phyloP scores from a whole-genome alignment of 2,113 vertebrate species.

The Myxocyprinus asiaticus region DNA sequence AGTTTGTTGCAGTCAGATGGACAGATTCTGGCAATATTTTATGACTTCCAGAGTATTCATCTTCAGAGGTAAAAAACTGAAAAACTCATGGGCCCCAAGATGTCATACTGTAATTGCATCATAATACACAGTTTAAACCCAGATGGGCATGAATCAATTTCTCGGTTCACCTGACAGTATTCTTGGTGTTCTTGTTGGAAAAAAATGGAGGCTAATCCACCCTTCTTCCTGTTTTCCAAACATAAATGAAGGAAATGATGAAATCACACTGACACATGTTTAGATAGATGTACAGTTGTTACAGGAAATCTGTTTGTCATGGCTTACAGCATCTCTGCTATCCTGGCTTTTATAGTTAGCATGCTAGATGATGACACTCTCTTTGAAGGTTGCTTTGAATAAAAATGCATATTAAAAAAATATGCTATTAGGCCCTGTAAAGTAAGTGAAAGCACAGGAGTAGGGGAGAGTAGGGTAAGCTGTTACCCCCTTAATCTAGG shows the following conservation, averaged over 20 bases:
- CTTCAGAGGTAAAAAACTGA: not conserved
- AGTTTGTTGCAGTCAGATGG: not conserved
- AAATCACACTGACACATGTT: constrained; percentile 65
- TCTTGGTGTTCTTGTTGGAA: constrained; percentile 14
- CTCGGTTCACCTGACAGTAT: constrained; percentile 23
- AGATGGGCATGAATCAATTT: constrained; percentile 1
- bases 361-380: constrained; percentile 56
- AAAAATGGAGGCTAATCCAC: not conserved
- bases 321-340: constrained; percentile 44
- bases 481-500: no score
- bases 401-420: constrained; percentile 71
- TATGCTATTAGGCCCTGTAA: constrained; percentile 65
- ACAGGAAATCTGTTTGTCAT: constrained; percentile 44
- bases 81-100: not conserved
- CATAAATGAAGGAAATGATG: constrained; percentile 63
- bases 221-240: constrained; percentile 14
- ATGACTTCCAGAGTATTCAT: not conserved
- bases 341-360: constrained; percentile 40
- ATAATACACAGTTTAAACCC: constrained; percentile 7
- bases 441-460: constrained; percentile 13
- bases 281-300: constrained; percentile 53
- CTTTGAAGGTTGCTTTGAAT: constrained; percentile 72
- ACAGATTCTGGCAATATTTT: not conserved
- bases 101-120: constrained; percentile 18
- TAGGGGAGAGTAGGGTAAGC: constrained; percentile 3